Conservation (phyloP, 37 sponge, comb jelly and placozoan genomes). For the Crambe crambe region DNA sequence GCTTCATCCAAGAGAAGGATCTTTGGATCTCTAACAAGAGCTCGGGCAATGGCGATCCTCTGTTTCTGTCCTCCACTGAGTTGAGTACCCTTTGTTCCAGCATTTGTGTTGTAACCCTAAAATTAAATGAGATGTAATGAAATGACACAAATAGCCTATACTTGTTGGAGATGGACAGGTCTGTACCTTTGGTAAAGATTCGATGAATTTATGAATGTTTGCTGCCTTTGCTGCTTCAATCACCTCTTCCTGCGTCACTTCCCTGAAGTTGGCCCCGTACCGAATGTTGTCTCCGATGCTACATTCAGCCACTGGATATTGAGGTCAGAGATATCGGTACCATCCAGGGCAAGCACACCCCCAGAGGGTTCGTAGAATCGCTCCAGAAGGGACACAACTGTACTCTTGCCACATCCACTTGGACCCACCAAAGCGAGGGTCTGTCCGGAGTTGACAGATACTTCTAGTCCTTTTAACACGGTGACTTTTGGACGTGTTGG, state of each 20-base stretch:
- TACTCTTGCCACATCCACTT: slow-evolving; percentile 98
- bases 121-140: background rate
- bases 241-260: slow-evolving; percentile 83
- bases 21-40: slow-evolving; percentile 77
- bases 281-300: slow-evolving; percentile 92
- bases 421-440: slow-evolving; percentile 95
- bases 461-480: slow-evolving; percentile 60
- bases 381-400: slow-evolving; percentile 86
- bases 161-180: background rate
- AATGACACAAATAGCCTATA: background rate
- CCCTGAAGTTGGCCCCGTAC: slow-evolving; percentile 86
- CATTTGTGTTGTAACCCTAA: slow-evolving; percentile 73
- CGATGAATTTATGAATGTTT: slow-evolving; percentile 90
- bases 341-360: slow-evolving; percentile 56
- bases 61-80: slow-evolving; percentile 87
- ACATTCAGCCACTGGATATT: slow-evolving; percentile 78
- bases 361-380: slow-evolving; percentile 86
- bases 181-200: slow-evolving; percentile 79
- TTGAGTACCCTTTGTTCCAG: slow-evolving; percentile 72
- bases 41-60: slow-evolving; percentile 82
- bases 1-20: slow-evolving; percentile 86
- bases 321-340: slow-evolving; percentile 49
- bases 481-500: slow-evolving; percentile 76
- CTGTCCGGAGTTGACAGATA: slow-evolving; percentile 77
- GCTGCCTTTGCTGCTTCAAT: slow-evolving; percentile 85